Evolutionary conservation across 2,888 invertebrate species (phyloP), one percentile per base, ranked within the genome.

Genomic region (Margaritifera margaritifera): DNA sequence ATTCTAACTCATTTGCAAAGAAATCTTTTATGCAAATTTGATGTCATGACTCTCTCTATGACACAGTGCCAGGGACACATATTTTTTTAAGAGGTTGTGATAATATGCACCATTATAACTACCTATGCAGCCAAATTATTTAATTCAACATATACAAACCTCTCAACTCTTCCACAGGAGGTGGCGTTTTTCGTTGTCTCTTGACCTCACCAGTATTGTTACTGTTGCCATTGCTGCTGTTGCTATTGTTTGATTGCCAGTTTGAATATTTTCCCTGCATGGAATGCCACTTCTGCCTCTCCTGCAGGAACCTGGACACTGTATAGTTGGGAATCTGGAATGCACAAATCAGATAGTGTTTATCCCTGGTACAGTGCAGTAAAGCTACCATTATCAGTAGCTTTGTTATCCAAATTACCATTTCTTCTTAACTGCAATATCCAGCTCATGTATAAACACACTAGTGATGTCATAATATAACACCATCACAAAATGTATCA

Each of bases 131-230:
- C 51, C 24, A 63, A 25, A 8, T 31, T 52, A 8, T 53, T 11
- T 52, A 24, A 59, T 62, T 56, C 20, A 70, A 27, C 62, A 62
- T 54, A 27, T 19, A n/a, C 24, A 22, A 62, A 19, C 25, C n/a
- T 27, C 54, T 53, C 24, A 77, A 55, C 54, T 68, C 82, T 79
- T 74, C 78, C 61, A 72, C 77, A 19, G 78, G 78, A n/a, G 88
- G 84, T 51, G 85, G 86, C n/a, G 88, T 86, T 74, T 87, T 85
- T 54, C 87, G 80, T 27, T 83, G 84, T 11, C 87, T 74, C 75
- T 88, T 89, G 69, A 81, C 84, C 68, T 88, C 86, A 64, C 78
- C 74, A 56, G 62, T 63, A 18, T 55, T 64, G 62, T 66, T 78
- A 24, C 70, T 73, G 42, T 80, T 80, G 64, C 83, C 84, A 65